Base-by-base conservation (phyloP, 2,113 vertebrate genomes). In the Brienomyrus longianalis region DNA sequence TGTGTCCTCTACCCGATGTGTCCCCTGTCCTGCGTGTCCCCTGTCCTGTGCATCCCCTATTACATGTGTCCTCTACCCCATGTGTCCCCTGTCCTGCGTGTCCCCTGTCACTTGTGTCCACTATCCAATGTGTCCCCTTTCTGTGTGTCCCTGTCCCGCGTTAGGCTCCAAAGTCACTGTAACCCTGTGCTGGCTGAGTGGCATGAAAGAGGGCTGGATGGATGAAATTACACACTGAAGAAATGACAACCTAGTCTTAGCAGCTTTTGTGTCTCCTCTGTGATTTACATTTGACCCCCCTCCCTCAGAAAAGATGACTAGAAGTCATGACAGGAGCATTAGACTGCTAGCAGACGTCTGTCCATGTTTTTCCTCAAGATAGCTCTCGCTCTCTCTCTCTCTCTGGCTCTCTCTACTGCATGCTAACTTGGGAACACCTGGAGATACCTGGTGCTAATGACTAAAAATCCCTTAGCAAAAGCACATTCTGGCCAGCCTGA, bases 401-500 rank as follows among this genome's bases (percentile, higher is more conserved):
- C 62, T 3, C 62, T 70, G 23, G 23, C 66, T 35, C 66, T 77
- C 31, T 19, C 3, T 19, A 39, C 70, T 77, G 74, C 74, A 77
- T 77, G 74, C 35, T 77, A 77, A 66, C 90, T 50, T 27, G 59
- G 91, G 77, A 90, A 56, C 70, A 74, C 80, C 48, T 62, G 90
- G 51, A 1, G 35, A 50, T 83, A 80, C 35, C 74, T 43, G 31
- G 47, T 88, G 51, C 62, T 90, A 91, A 91, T 90, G 86, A 90
- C 86, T 48, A 59, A 88, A 90, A 90, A 91, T 89, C 56, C 70
- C 51, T 87, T 83, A 86, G 77, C 84, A 93, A 92, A 87, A 27
- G 90, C 80, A 90, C n/a, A 90, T 85, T 70, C 89, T 10, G 39
- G 45, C n/a, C 39, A 15, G 90, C 56, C 54, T 51, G 47, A 74